Conservation (phyloP, 2,888 invertebrate genomes). For the Tachina fera region DNA sequence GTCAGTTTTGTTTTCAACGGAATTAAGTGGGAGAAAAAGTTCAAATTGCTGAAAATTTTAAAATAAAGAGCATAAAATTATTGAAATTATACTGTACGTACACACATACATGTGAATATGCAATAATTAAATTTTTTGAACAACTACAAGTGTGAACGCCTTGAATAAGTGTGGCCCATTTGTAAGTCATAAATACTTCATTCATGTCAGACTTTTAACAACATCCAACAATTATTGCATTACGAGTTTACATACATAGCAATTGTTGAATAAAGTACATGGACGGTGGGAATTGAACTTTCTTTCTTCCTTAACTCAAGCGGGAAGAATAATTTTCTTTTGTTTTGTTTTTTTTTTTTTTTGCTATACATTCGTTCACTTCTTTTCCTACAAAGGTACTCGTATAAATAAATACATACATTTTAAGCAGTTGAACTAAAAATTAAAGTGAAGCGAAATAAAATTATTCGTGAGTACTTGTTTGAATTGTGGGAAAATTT, state of each 20-base stretch:
- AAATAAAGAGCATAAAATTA: no score
- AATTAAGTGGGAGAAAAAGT: no score
- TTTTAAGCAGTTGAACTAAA: conserved; percentile 56
- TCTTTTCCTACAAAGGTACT: conserved; percentile 21
- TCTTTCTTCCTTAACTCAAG: conserved; percentile 63
- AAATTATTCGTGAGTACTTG: conserved; percentile 14
- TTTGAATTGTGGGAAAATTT: conserved; percentile 66
- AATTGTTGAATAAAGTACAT: conserved; percentile 49
- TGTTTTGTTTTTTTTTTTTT: not conserved
- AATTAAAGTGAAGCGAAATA: conserved; percentile 47
- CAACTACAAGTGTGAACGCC: conserved; percentile 16
- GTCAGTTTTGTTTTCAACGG: no score
- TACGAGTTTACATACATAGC: conserved; percentile 34
- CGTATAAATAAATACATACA: conserved; percentile 44
- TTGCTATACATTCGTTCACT: not conserved
- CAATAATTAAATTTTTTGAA: not conserved
- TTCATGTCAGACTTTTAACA: conserved; percentile 36
- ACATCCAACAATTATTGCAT: conserved; percentile 31
- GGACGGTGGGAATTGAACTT: conserved; percentile 69
- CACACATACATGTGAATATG: no score
- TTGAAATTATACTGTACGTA: no score
- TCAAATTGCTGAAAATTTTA: no score
- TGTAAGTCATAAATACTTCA: conserved; percentile 44
- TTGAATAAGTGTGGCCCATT: conserved; percentile 45
- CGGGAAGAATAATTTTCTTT: conserved; percentile 59